Percentiles rank a stretch among this genome's conserved stretches.
These are phyloP conservation scores for Macrosoma leucophasiata DNA, from an alignment of 2,888 invertebrate species.

Conservation along the genomic window DNA sequence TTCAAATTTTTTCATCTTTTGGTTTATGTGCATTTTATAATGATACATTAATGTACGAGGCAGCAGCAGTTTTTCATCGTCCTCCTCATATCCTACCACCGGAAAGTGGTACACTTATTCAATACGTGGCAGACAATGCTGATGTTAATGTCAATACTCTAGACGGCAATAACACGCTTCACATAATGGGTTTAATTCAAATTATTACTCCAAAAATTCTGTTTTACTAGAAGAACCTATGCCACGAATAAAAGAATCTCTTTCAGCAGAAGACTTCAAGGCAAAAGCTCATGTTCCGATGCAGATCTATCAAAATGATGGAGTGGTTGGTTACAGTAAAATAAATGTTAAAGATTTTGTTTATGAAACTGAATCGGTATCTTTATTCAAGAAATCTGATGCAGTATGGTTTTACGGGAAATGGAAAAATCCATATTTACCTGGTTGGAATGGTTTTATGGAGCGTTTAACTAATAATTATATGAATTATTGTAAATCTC, in stretches of 20 bases:
- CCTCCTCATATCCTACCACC: conserved; percentile 24
- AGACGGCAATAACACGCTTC: conserved; percentile 24
- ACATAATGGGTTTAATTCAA: conserved; percentile 25
- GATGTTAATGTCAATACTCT: conserved; percentile 27
- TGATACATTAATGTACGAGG: conserved; percentile 24
- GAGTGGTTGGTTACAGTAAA: conserved; percentile 28
- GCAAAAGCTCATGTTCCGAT: conserved; percentile 29
- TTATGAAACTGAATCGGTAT: conserved; percentile 26
- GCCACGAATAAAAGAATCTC: conserved; percentile 13
- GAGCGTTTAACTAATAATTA: conserved; percentile 27
- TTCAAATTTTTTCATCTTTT: conserved; percentile 12
- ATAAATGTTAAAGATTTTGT: conserved; percentile 29
- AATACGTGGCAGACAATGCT: conserved; percentile 28
- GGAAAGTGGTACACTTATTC: conserved; percentile 23
- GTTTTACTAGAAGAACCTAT: conserved; percentile 15
- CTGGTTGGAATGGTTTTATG: conserved; percentile 36
- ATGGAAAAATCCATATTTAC: conserved; percentile 30
- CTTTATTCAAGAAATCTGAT: conserved; percentile 19
- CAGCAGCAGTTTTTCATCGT: conserved; percentile 26
- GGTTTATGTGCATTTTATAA: conserved; percentile 2
- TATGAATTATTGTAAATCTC: conserved; percentile 21
- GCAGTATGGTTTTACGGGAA: conserved; percentile 33
- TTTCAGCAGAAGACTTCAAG: conserved; percentile 25
- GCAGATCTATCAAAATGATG: conserved; percentile 26
- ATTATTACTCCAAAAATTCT: conserved; percentile 18